These are phyloP conservation scores for Chlamydotis undulata DNA, from an alignment of 2,113 vertebrate species.

Conservation along the genomic window DNA sequence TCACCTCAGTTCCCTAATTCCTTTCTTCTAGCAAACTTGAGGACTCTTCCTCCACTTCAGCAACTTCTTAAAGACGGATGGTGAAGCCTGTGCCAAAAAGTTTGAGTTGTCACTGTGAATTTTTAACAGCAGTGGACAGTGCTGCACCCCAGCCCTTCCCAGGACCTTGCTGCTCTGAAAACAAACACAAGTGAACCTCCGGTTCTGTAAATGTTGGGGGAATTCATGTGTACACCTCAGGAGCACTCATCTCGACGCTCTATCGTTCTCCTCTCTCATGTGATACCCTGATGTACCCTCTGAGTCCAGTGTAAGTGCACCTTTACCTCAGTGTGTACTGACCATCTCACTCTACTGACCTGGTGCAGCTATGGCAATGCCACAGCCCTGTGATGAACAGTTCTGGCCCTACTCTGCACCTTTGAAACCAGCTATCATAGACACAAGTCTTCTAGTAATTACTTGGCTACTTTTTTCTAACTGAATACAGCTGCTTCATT, in stretches of 20 bases:
- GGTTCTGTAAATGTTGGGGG: too few species aligned
- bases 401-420: background rate
- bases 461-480: background rate
- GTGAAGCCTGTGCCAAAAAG: background rate
- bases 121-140: background rate
- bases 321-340: background rate
- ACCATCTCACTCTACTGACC: too few species aligned
- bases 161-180: background rate
- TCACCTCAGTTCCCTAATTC: background rate
- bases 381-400: fast-evolving
- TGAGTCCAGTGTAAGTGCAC: background rate
- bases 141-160: background rate
- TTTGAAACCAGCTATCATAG: background rate
- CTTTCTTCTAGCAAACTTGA: background rate
- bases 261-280: fast-evolving
- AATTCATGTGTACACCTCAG: background rate
- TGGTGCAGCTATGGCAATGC: too few species aligned
- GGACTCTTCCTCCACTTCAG: background rate
- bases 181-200: background rate
- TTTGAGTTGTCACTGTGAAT: background rate
- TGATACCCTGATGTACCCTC: background rate
- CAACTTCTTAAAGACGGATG: background rate
- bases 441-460: background rate
- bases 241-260: background rate
- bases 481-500: background rate